A percentile compares a stretch with the other conserved stretches of the same genome.
Conservation (phyloP, 1,140 invertebrate species). For the Drosophila jambulina region DNA sequence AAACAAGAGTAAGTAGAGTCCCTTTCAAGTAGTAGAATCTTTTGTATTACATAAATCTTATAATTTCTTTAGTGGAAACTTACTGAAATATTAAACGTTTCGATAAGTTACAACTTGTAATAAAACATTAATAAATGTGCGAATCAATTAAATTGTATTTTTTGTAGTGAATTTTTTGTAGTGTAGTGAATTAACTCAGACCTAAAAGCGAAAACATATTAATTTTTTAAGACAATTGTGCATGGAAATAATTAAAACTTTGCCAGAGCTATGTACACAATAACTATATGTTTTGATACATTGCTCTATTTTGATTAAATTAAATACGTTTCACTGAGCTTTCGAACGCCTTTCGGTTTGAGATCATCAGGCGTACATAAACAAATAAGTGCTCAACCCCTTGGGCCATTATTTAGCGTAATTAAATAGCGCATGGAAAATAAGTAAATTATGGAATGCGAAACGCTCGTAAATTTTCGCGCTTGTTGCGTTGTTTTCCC, state of each 20-base stretch:
- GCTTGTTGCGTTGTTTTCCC: conserved; percentile 30
- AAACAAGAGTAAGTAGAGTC: too few species aligned
- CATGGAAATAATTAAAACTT: too few species aligned
- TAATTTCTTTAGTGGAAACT: neutral
- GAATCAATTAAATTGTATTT: neutral
- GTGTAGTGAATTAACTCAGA: too few species aligned
- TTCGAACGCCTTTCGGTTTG: neutral
- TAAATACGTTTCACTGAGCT: neutral
- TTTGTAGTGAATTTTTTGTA: too few species aligned
- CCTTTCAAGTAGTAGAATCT: too few species aligned
- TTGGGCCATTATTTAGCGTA: conserved; percentile 49
- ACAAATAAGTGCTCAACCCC: conserved; percentile 18
- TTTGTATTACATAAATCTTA: neutral
- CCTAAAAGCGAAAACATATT: too few species aligned
- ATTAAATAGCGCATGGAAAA: conserved; percentile 57
- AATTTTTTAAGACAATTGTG: neutral
- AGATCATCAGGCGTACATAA: conserved; percentile 25
- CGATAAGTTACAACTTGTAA: too few species aligned
- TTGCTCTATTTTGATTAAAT: neutral
- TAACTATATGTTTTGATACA: neutral
- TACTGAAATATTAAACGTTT: too few species aligned
- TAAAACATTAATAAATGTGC: too few species aligned
- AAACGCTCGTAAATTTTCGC: conserved; percentile 50
- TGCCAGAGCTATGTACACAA: neutral
- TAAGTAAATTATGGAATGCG: conserved; percentile 57